Conservation (phyloP, 2,797 vertebrate genomes). For the Halcyon chelicuti region DNA sequence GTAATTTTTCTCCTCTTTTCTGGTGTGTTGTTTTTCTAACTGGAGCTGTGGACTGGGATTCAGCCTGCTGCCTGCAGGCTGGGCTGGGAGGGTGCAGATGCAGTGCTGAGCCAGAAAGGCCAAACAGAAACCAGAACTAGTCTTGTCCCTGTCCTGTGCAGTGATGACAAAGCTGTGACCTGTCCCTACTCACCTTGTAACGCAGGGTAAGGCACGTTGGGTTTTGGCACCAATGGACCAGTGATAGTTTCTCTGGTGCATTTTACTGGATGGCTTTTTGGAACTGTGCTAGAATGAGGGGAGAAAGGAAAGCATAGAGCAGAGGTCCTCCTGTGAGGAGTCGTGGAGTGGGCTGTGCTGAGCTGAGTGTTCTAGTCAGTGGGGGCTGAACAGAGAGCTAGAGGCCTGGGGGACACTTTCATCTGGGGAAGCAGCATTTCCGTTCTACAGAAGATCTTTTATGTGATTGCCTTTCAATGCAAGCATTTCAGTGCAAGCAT, state of each 20-base stretch:
- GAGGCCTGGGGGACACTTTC: neutral
- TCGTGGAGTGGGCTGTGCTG: accelerated
- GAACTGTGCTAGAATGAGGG: neutral
- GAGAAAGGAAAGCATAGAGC: neutral
- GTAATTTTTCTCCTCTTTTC: neutral
- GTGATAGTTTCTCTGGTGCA: neutral
- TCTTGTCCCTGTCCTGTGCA: neutral
- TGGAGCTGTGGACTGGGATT: neutral
- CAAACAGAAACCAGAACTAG: neutral
- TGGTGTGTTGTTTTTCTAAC: neutral
- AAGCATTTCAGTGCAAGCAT: neutral
- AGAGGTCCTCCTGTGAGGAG: neutral
- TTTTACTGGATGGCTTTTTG: neutral
- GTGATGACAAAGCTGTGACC: neutral
- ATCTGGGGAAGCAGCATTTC: accelerated
- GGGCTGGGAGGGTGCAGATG: neutral
- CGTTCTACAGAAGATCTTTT: neutral
- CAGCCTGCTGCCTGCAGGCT: neutral
- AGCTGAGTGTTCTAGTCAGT: neutral
- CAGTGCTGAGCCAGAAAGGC: neutral
- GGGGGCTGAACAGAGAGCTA: neutral
- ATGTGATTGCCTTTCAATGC: accelerated
- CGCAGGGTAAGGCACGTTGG: neutral
- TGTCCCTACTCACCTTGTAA: neutral
- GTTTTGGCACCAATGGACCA: neutral